Evolutionary conservation across 2,888 invertebrate species (phyloP).

Genomic region (Synergus umbraculus): DNA sequence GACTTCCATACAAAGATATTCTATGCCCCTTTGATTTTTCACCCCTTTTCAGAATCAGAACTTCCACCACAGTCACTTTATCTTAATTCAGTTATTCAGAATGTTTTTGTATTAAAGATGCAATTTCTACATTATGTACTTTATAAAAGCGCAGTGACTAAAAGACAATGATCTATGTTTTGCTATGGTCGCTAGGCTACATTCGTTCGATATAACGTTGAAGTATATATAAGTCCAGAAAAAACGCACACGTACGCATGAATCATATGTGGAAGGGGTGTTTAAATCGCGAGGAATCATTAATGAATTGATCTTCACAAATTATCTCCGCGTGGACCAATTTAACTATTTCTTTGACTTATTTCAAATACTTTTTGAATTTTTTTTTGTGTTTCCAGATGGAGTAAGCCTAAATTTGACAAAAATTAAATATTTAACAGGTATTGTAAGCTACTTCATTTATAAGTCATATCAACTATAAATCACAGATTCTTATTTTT

Average conservation of each 20-base stretch:
- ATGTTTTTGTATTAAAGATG: background rate
- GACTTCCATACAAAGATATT: background rate
- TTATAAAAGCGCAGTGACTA: conserved; percentile 45
- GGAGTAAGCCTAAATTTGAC: background rate
- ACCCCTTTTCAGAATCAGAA: no score
- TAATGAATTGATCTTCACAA: no score
- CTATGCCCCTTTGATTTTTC: no score
- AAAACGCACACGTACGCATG: conserved; percentile 2
- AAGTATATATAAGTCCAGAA: conserved; percentile 16
- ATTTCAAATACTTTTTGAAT: no score
- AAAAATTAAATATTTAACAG: background rate
- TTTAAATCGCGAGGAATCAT: no score
- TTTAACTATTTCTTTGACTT: no score
- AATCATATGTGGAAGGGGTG: background rate
- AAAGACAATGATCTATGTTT: conserved; percentile 49
- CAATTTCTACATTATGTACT: conserved; percentile 31
- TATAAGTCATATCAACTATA: background rate
- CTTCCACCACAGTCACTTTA: no score
- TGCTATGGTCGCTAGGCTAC: conserved; percentile 53
- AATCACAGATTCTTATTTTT: background rate
- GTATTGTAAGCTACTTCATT: background rate
- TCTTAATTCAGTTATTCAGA: no score
- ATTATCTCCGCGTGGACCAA: no score
- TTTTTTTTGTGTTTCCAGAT: no score
- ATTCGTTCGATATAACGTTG: conserved; percentile 53